Base-by-base conservation (phyloP, 92 coral and sea anemone species). In the Paramuricea clavata region DNA sequence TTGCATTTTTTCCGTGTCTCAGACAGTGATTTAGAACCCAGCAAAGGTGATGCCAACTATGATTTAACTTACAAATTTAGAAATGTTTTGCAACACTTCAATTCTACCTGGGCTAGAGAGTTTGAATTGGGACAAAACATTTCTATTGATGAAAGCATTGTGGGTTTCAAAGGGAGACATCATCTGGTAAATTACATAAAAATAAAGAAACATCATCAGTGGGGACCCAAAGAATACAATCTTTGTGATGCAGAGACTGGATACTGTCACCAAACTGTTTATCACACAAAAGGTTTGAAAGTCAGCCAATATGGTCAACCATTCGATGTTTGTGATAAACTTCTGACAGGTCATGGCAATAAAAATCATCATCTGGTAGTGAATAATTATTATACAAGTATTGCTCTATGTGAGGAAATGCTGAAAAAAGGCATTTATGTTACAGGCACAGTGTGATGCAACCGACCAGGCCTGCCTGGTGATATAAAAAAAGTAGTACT, bases 191-290 rank as follows among this genome's bases (percentile, higher is more conserved):
- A 73, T 21, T 73, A 73, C 31, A 73, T 73, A 49, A 73, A 16
- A 41, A 73, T 73, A 22, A 73, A 73, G 57, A 73, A 57, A 71
- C 50, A 59, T 70, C 77, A 70, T 33, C 77, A 70, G 47, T 70
- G 77, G 77, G 77, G 77, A 70, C 77, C 44, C 1, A 70, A 70
- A 32, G 44, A 70, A 32, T 70, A 70, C 21, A 70, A 36, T 6
- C 77, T 70, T 31, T 31, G 49, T 70, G 77, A 70, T 70, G 47
- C 77, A 2, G n/a, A 70, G 9, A 70, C 77, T 32, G 77, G 77
- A 2, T 70, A 70, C 49, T 31, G 47, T 16, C 49, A 70, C 21
- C 47, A 70, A 33, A 70, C 77, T 7, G 9, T 70, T 2, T 70
- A 70, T 32, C 77, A 70, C 47, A 70, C 77, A 28, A 35, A 2